Evolutionary conservation across 2,888 invertebrate genomes (phyloP).

Genomic region (Dusona sp.): DNA sequence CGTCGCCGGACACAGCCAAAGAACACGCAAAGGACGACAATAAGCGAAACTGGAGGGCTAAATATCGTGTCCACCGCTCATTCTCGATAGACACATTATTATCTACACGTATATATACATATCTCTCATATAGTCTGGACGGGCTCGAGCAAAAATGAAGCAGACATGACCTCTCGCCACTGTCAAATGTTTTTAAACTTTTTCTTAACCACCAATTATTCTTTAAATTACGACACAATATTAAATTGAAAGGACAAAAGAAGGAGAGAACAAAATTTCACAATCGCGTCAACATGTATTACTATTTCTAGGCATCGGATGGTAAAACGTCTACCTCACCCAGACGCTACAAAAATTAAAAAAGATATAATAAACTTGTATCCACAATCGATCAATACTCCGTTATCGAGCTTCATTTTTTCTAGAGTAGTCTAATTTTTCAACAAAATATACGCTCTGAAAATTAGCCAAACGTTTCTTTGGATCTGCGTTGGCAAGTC

Average conservation of each 20-base stretch:
- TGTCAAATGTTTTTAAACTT: not conserved
- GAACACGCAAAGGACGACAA: constrained; percentile 59
- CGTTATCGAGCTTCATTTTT: not conserved
- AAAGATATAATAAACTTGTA: not conserved
- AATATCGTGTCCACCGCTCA: constrained; percentile 34
- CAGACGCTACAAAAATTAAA: not conserved
- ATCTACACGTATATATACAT: not conserved
- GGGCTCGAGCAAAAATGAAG: not conserved
- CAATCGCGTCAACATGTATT: not conserved
- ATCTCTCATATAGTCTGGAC: not conserved
- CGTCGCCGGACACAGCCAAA: constrained; percentile 50
- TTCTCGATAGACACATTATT: constrained; percentile 29
- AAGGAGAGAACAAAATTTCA: not conserved
- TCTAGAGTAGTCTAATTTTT: not conserved
- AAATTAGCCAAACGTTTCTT: not conserved
- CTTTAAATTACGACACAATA: not conserved
- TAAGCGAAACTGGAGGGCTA: constrained; percentile 28
- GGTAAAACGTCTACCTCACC: not conserved
- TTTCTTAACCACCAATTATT: not conserved
- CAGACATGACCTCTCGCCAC: not conserved
- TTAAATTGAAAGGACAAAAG: not conserved
- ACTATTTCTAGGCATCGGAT: not conserved
- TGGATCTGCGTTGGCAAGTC: not conserved
- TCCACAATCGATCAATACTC: not conserved
- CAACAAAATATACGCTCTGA: not conserved